Percentiles rank a stretch among this genome's conserved stretches.
phyloP scores from a whole-genome alignment of 92 coral and sea anemone species.

The Umimayanthus kanabou region DNA sequence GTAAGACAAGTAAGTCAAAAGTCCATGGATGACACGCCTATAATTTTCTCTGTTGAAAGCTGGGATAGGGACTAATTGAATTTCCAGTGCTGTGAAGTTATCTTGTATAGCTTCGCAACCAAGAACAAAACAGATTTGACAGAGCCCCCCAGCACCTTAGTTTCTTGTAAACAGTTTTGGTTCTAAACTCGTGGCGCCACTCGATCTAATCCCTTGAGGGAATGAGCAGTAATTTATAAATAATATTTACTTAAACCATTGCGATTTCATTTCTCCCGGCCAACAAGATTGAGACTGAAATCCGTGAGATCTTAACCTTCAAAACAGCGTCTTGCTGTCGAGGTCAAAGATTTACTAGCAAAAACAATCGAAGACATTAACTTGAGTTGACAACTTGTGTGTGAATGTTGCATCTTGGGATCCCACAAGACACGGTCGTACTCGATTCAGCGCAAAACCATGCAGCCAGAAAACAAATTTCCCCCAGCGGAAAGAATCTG shows the following conservation, averaged over 20 bases:
- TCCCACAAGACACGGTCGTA: background rate
- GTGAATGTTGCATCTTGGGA: background rate
- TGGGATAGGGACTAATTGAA: background rate
- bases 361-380: background rate
- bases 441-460: background rate
- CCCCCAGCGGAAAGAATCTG: no score
- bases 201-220: slow-evolving; percentile 11
- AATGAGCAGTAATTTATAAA: background rate
- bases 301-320: slow-evolving; percentile 14
- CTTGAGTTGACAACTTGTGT: background rate
- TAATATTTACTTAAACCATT: background rate
- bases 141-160: background rate
- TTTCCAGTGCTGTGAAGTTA: background rate
- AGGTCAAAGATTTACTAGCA: background rate
- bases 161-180: background rate
- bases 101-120: background rate
- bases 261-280: background rate
- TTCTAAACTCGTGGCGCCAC: slow-evolving; percentile 3
- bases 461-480: no score
- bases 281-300: background rate
- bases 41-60: slow-evolving; percentile 12
- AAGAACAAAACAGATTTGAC: background rate
- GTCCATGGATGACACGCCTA: background rate
- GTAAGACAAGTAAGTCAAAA: background rate
- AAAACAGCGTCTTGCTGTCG: background rate